phyloP scores from a whole-genome alignment of 2,888 invertebrate genomes.

The Synergus japonicus region DNA sequence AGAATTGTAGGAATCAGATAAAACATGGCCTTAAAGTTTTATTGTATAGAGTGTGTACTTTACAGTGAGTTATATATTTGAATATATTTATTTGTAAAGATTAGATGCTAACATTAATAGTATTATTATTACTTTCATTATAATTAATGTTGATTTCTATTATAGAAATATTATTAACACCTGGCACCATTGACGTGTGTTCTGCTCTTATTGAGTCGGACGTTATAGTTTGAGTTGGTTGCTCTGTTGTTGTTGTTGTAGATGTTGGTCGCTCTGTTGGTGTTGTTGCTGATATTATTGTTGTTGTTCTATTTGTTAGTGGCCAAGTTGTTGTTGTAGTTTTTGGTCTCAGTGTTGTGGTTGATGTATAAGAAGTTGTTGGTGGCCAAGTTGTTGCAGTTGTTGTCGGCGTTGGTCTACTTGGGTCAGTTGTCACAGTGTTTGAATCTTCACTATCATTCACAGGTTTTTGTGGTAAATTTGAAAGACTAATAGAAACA shows the following conservation, averaged over 20 bases:
- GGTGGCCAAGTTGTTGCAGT: too few species aligned
- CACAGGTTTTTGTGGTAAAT: not conserved
- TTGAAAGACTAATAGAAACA: constrained; percentile 15
- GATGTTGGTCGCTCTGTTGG: too few species aligned
- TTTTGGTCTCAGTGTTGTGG: not conserved
- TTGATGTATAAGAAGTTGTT: not conserved
- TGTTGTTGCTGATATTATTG: too few species aligned
- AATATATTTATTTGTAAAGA: not conserved
- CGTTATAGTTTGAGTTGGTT: not conserved
- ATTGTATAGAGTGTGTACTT: too few species aligned
- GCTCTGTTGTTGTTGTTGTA: not conserved
- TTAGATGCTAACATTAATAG: not conserved
- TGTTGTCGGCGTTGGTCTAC: not conserved
- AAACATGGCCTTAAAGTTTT: too few species aligned
- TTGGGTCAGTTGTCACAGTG: not conserved
- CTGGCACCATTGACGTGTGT: not conserved
- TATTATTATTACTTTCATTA: constrained; percentile 15
- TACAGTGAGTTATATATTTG: not conserved
- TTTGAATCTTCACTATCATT: not conserved
- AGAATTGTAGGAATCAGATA: too few species aligned
- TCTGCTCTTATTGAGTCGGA: not conserved
- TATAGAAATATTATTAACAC: constrained; percentile 23
- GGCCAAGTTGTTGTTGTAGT: not conserved
- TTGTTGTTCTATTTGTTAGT: too few species aligned
- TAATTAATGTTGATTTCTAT: constrained; percentile 29